These are phyloP conservation scores for Nomada flava DNA, from an alignment of 2,888 invertebrate species.

Conservation along the genomic window DNA sequence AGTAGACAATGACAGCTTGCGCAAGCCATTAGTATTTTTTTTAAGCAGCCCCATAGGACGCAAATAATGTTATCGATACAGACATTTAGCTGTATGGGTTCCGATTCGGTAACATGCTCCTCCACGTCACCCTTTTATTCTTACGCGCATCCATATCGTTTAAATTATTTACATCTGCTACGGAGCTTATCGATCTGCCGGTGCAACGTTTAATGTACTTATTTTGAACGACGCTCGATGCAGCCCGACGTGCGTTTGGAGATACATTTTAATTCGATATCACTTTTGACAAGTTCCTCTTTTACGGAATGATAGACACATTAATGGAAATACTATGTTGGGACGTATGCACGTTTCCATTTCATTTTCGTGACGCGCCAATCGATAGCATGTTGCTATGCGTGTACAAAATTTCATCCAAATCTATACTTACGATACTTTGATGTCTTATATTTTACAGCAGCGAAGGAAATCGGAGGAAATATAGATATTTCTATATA, in stretches of 20 bases:
- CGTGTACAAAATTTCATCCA: too few species aligned
- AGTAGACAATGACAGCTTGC: too few species aligned
- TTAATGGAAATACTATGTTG: background rate
- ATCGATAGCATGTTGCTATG: too few species aligned
- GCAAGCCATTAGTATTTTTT: too few species aligned
- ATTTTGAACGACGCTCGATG: conserved; percentile 88
- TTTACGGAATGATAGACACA: background rate
- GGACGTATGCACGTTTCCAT: too few species aligned
- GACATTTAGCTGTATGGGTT: conserved; percentile 94
- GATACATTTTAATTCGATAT: background rate
- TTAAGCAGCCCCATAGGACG: conserved; percentile 78
- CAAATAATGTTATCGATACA: conserved; percentile 98
- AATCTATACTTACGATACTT: too few species aligned
- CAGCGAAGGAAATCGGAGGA: background rate
- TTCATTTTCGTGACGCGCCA: too few species aligned
- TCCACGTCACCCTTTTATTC: conserved; percentile 60
- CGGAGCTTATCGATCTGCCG: conserved; percentile 86
- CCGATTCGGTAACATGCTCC: conserved; percentile 49
- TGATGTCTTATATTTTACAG: too few species aligned
- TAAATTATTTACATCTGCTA: conserved; percentile 76
- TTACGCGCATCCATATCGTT: conserved; percentile 68
- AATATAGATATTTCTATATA: background rate
- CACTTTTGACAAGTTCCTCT: conserved; percentile 1
- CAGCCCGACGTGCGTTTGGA: background rate
- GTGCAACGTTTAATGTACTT: conserved; percentile 91